Evolutionary conservation across 2,113 vertebrate genomes (phyloP).

Genomic region (Notiomystis cincta): DNA sequence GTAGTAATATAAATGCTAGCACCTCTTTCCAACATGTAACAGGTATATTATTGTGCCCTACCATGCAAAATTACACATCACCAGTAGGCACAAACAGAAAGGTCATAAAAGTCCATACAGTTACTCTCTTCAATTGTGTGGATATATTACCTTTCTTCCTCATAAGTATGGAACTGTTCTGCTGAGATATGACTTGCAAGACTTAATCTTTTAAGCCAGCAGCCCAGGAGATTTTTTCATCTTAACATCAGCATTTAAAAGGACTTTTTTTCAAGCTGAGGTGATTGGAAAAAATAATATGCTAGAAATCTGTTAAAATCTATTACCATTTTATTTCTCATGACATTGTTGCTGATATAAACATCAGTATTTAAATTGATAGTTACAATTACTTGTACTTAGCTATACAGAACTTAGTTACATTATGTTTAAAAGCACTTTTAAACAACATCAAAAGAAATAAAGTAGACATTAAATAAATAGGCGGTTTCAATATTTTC

Average conservation of each 20-base stretch:
- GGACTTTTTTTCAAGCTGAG: background rate
- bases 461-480: background rate
- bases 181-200: background rate
- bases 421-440: background rate
- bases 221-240: background rate
- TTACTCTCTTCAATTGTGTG: background rate
- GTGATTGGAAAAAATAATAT: background rate
- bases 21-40: background rate
- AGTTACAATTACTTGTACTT: background rate
- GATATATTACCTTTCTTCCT: background rate
- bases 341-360: background rate
- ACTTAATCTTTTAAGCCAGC: background rate
- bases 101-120: background rate
- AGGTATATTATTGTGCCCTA: background rate
- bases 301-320: background rate
- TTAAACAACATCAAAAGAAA: background rate
- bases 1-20: background rate
- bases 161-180: background rate
- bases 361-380: background rate
- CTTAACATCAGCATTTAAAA: background rate
- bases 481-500: background rate
- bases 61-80: background rate
- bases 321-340: background rate
- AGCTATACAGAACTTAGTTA: background rate
- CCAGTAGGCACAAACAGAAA: background rate